Evolutionary conservation across 1,140 invertebrate genomes (phyloP).

Genomic region (Calliphora vicina): DNA sequence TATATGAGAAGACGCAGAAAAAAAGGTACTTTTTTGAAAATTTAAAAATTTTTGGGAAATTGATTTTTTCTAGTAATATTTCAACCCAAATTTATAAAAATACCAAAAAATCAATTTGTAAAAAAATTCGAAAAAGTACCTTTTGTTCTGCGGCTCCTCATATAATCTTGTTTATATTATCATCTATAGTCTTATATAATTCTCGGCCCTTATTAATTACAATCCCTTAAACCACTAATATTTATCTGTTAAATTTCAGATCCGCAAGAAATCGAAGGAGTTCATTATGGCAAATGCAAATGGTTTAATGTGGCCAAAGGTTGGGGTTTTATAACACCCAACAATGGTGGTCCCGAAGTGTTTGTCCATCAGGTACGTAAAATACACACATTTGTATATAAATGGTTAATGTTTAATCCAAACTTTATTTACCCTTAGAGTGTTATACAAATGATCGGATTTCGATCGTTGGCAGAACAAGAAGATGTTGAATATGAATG

Average conservation of each 20-base stretch:
- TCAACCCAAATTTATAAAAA: no score
- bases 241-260: neutral
- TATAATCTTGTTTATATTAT: no score
- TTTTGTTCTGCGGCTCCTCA: no score
- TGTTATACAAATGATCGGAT: conserved; percentile 87
- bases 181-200: no score
- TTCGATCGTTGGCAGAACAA: conserved; percentile 85
- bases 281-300: conserved; percentile 82
- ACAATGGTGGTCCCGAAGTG: conserved; percentile 86
- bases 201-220: no score
- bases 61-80: no score
- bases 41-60: no score
- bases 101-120: no score
- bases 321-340: conserved; percentile 90
- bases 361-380: conserved; percentile 86
- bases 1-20: no score
- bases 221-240: no score
- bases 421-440: conserved; percentile 68
- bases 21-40: no score
- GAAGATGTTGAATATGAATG: conserved; percentile 88
- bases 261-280: conserved; percentile 39
- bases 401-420: neutral
- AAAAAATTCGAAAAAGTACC: no score
- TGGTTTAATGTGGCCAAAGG: conserved; percentile 95
- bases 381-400: neutral